Percentiles rank a stretch among this genome's conserved stretches.
Evolutionary conservation across 2,888 invertebrate species (phyloP).

Genomic region (Elysia crispata): DNA sequence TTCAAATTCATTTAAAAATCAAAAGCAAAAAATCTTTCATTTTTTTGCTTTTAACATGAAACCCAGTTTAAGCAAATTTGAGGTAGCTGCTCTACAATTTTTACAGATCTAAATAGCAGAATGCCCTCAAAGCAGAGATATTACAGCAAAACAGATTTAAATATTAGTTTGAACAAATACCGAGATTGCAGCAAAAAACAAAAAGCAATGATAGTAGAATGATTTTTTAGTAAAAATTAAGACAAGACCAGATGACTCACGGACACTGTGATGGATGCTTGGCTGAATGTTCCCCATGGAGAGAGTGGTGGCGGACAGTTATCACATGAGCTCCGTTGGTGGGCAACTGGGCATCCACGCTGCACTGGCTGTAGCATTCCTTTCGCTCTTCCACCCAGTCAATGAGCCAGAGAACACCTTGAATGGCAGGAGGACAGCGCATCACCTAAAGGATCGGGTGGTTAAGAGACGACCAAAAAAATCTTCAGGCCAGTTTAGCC

Average conservation of each 20-base stretch:
- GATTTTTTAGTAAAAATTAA: background rate
- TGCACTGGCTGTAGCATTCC: slow-evolving; percentile 40
- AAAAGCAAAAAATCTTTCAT: too few species aligned
- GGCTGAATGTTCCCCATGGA: background rate
- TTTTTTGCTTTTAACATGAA: too few species aligned
- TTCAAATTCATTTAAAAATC: too few species aligned
- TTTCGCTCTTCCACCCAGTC: slow-evolving; percentile 47
- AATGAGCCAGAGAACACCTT: slow-evolving; percentile 47
- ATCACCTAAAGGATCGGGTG: slow-evolving; percentile 39
- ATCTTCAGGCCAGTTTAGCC: too few species aligned
- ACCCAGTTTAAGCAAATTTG: too few species aligned
- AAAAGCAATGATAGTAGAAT: background rate
- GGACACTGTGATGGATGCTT: slow-evolving; percentile 27
- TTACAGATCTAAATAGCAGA: too few species aligned
- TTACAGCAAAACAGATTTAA: too few species aligned
- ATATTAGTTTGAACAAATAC: too few species aligned
- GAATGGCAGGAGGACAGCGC: slow-evolving; percentile 52
- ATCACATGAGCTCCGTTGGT: slow-evolving; percentile 44
- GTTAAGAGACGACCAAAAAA: too few species aligned
- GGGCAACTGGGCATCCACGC: slow-evolving; percentile 30
- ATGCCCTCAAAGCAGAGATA: too few species aligned
- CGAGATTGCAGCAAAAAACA: too few species aligned
- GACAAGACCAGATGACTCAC: slow-evolving; percentile 20
- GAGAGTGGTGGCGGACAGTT: slow-evolving; percentile 37
- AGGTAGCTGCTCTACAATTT: too few species aligned